Percentiles rank a stretch among this genome's conserved stretches.
Evolutionary conservation across 2,113 vertebrate species (phyloP).

Genomic region (Psammodynastes pulverulentus): DNA sequence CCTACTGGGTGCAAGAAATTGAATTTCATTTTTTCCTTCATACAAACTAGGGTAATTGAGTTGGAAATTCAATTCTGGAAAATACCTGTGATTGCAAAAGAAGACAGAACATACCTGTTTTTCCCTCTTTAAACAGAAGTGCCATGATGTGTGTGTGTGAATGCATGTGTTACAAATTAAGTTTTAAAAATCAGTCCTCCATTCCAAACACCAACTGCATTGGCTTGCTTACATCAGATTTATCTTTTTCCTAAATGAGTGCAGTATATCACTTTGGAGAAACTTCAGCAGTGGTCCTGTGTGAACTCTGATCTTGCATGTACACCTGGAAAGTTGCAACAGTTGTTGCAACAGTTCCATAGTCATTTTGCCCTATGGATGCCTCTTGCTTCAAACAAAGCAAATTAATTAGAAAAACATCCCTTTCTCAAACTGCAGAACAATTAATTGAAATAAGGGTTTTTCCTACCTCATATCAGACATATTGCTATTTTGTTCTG

Average conservation of each 20-base stretch:
- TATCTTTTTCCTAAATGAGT: neutral
- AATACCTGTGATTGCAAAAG: neutral
- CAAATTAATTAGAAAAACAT: conserved; percentile 25
- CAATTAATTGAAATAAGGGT: neutral
- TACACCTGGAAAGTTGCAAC: neutral
- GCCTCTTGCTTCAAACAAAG: neutral
- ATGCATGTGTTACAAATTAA: neutral
- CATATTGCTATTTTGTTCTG: neutral
- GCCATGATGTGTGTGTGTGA: neutral
- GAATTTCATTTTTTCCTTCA: neutral
- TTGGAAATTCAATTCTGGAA: neutral
- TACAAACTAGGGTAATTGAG: neutral
- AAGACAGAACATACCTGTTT: neutral
- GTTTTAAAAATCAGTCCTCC: neutral
- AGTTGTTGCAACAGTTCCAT: neutral
- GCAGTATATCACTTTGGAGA: neutral
- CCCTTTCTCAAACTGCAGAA: conserved; percentile 52
- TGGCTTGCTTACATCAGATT: neutral
- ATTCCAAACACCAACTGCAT: neutral
- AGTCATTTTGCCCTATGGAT: neutral
- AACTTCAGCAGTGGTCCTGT: neutral
- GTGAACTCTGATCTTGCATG: neutral
- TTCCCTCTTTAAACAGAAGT: neutral
- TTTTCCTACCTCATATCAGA: neutral
- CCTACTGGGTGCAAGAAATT: neutral